Base-by-base conservation (phyloP, 2,113 vertebrate genomes). In the Myrmophylax atrothorax region DNA sequence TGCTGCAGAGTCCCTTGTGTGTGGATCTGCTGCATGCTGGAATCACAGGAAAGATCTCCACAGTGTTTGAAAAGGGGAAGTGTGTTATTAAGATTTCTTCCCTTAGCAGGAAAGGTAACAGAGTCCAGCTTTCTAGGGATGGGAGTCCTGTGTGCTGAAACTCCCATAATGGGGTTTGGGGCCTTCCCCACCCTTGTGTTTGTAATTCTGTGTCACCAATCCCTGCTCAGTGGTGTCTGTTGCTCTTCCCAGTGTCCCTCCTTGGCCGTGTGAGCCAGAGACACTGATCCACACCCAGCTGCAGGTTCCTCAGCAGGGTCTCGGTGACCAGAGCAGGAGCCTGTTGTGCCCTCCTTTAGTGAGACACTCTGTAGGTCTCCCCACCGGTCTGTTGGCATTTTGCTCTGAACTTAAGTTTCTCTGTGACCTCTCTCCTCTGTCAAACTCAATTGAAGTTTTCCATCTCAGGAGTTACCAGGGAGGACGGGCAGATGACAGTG, bases 361-460 rank as follows among this genome's bases (percentile, higher is more conserved):
- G 49, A 63, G 44, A 13, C 62, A 9, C 53, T 26, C 53, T 2
- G 50, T 9, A 68, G 29, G 31, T 78, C 38, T 49, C 35, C 23
- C 38, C 7, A 1, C 35, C 35, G 16, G 14, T 28, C 29, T 6
- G 47, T 75, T 33, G 69, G 68, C 47, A 63, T 2, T 86, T 59
- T 24, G 49, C 24, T 0, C 59, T 35, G 55, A 50, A 6, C 68
- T 84, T 28, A 0, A 77, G 10, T 85, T 81, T 52, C 29, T 72
- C n/a, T 58, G 66, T 79, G 49, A n/a, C 84, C 93, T 95, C 72
- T 87, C 22, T 44, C 81, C 94, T 72, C 87, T 95, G 95, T 89
- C 92, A 94, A 38, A 90, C 4, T 28, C 6, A 0, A 22, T 17
- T 28, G 85, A 20, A 37, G 67, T 85, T 90, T 78, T 66, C 26